Percentiles rank a stretch among this genome's conserved stretches.
These are phyloP conservation scores for Falco berigora DNA, from an alignment of 2,797 vertebrate species.

Conservation along the genomic window DNA sequence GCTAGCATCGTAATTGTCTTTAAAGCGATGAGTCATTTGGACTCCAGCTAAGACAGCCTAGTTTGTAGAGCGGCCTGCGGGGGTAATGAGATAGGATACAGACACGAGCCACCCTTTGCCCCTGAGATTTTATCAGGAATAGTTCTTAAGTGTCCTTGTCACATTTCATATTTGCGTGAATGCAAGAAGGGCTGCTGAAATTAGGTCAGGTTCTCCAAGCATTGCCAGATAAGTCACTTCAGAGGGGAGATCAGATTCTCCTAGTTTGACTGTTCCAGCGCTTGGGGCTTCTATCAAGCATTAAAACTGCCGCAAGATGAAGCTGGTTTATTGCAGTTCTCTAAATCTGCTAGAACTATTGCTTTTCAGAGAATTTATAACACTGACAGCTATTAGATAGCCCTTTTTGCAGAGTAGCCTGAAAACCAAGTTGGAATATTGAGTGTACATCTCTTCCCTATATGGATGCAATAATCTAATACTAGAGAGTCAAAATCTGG, in stretches of 20 bases:
- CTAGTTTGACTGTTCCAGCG: neutral
- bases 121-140: neutral
- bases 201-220: neutral
- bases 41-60: neutral
- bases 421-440: neutral
- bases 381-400: neutral
- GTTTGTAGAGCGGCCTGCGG: neutral
- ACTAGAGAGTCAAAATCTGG: neutral
- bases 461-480: neutral
- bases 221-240: neutral
- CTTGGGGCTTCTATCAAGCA: neutral
- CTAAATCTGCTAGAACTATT: neutral
- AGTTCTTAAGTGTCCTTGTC: slow-evolving; percentile 4
- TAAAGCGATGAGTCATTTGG: neutral
- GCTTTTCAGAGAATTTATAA: neutral
- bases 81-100: neutral
- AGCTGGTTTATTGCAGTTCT: neutral
- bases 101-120: neutral
- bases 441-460: neutral
- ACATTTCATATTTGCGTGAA: neutral
- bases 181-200: neutral
- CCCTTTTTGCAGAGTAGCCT: neutral
- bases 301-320: neutral
- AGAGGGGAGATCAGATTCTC: slow-evolving; percentile 8
- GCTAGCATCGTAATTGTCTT: neutral